phyloP scores from a whole-genome alignment of 1,140 invertebrate species.

The Arctopsyche grandis region DNA sequence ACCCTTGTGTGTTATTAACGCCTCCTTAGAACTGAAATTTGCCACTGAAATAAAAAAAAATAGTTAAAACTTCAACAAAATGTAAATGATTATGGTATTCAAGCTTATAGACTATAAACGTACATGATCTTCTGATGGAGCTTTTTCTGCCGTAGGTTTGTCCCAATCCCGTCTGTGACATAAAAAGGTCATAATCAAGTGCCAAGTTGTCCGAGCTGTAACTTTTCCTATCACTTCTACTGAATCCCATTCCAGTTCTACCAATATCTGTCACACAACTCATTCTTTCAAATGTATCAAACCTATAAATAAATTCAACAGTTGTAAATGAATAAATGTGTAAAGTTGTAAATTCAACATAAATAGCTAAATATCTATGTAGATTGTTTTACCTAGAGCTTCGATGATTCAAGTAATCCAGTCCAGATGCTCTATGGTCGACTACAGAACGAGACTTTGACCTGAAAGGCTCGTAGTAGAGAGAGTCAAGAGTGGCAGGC shows the following conservation, averaged over 20 bases:
- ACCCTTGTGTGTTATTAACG: constrained; percentile 85
- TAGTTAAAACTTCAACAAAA: background rate
- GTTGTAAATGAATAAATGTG: too few relatives aligned
- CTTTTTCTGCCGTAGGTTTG: constrained; percentile 57
- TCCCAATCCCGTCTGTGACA: constrained; percentile 63
- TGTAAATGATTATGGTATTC: background rate
- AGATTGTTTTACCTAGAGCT: constrained; percentile 45
- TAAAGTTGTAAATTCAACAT: too few relatives aligned
- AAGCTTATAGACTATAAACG: background rate
- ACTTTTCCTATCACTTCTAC: constrained; percentile 58
- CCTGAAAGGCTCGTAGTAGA: constrained; percentile 51
- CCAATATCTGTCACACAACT: constrained; percentile 53
- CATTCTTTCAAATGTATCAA: constrained; percentile 52
- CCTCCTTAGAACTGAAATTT: constrained; percentile 74
- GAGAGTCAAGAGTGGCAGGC: constrained; percentile 51
- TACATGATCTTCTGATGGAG: constrained; percentile 63
- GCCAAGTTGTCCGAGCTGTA: constrained; percentile 73
- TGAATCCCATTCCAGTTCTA: constrained; percentile 46
- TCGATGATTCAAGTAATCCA: constrained; percentile 48
- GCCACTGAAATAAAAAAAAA: constrained; percentile 61
- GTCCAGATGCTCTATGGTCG: constrained; percentile 44
- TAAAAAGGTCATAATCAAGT: constrained; percentile 77
- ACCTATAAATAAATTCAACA: constrained; percentile 36
- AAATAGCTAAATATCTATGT: too few relatives aligned
- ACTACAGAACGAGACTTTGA: constrained; percentile 49